Conservation (phyloP, 2,113 vertebrate genomes). For the Oncorhynchus mykiss region DNA sequence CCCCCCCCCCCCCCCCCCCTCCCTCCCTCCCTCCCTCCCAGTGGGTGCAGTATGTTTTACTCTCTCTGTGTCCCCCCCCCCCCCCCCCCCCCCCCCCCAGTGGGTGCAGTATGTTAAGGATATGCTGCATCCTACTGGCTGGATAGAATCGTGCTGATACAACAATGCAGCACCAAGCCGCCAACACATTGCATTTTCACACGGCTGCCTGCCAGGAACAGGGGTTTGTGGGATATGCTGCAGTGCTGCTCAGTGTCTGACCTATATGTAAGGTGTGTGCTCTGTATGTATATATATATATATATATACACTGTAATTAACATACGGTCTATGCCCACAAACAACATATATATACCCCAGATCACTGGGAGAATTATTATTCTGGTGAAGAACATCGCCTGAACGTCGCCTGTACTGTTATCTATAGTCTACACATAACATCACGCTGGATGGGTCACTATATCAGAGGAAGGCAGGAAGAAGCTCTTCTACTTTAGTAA, state of each 20-base stretch:
- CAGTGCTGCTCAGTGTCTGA: slow-evolving; percentile 20
- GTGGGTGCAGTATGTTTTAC: too few relatives aligned
- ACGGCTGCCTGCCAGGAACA: slow-evolving; percentile 21
- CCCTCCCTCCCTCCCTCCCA: too few relatives aligned
- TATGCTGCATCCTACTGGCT: slow-evolving; percentile 10
- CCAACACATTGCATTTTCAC: slow-evolving; percentile 15
- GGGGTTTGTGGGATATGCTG: slow-evolving; percentile 52
- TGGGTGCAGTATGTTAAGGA: too few relatives aligned
- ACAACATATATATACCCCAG: too few relatives aligned
- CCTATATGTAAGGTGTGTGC: not conserved
- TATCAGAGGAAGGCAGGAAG: not conserved
- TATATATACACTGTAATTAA: not conserved
- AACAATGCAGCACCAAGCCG: not conserved
- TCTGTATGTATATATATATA: not conserved
- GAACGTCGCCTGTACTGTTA: too few relatives aligned
- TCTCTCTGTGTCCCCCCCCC: too few relatives aligned
- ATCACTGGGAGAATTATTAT: too few relatives aligned
- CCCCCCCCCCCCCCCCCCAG: too few relatives aligned
- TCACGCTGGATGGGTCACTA: not conserved
- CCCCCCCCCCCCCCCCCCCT: too few relatives aligned
- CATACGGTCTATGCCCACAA: too few relatives aligned
- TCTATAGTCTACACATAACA: too few relatives aligned
- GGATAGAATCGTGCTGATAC: slow-evolving; percentile 15
- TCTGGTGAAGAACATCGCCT: too few relatives aligned
- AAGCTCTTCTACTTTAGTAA: not conserved